These are phyloP conservation scores for Eonycteris spelaea DNA, from an alignment of 2,113 vertebrate species.

Conservation along the genomic window DNA sequence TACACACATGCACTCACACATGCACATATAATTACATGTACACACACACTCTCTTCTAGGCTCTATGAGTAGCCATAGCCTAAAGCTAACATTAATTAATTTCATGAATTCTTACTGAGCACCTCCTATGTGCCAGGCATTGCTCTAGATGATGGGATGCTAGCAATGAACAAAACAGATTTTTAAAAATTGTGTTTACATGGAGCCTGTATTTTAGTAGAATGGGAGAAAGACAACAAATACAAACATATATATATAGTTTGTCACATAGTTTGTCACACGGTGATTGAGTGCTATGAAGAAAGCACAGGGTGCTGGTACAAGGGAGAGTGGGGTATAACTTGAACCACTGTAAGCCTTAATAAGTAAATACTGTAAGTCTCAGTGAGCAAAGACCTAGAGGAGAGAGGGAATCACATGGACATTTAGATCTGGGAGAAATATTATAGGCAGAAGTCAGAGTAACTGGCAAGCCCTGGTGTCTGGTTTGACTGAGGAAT, in stretches of 20 bases:
- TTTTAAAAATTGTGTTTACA: background rate
- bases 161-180: background rate
- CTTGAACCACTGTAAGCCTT: background rate
- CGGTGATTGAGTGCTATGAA: background rate
- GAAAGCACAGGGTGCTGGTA: background rate
- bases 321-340: background rate
- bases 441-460: background rate
- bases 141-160: background rate
- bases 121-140: background rate
- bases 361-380: background rate
- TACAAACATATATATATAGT: background rate
- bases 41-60: background rate
- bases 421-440: background rate
- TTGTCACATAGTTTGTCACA: background rate
- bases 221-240: constrained; percentile 9
- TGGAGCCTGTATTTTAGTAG: background rate
- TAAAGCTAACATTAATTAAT: constrained; percentile 29
- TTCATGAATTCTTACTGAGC: constrained; percentile 7
- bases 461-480: background rate
- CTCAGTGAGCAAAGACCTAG: background rate
- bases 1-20: background rate
- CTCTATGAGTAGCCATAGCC: background rate
- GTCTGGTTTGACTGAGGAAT: background rate
- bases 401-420: background rate
- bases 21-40: background rate